Evolutionary conservation across 2,888 invertebrate genomes (phyloP), one percentile per base, ranked within the genome.

Genomic region (Leucozona laternaria): DNA sequence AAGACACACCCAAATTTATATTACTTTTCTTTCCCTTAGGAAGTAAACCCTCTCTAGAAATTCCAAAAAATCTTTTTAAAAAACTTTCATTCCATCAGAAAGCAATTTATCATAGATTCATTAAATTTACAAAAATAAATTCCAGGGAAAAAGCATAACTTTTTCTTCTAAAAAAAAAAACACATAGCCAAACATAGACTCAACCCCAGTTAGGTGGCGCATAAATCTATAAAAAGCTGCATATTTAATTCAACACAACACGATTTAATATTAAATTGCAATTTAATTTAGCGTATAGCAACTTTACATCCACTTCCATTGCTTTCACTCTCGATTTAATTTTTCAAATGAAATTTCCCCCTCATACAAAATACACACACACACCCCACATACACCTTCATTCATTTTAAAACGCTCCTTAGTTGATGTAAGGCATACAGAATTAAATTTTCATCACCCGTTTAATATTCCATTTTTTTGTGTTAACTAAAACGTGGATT

Each of bases 211-310:
- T 17, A 3, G 11, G 1, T 4, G 4, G n/a, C 55, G n/a, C 55
- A 31, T n/a, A 28, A 31, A 17, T 57, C 17, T 34, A 17, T 17
- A 13, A 37, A 37, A 6, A 2, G 15, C n/a, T 43, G 10, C n/a
- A 34, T 48, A 58, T 64, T 72, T 57, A 55, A 53, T 37, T 57
- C 22, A 70, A 58, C 17, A 11, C 62, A 62, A 20, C 22, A 37
- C 13, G n/a, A 55, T 73, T 75, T 55, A 83, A 70, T 50, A 70
- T 73, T 62, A 79, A 79, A 84, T 76, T 34, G 64, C 17, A 66
- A 76, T 84, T 84, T 60, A 84, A 80, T 80, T 84, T 80, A 68
- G 58, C 66, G 64, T 11, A 17, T 11, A 34, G 17, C 17, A 28
- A 13, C 31, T 57, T 28, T n/a, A 34, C 57, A 57, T 48, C 68